Conservation (phyloP, 2,888 invertebrate species). For the Aleiodes leptofemur region DNA sequence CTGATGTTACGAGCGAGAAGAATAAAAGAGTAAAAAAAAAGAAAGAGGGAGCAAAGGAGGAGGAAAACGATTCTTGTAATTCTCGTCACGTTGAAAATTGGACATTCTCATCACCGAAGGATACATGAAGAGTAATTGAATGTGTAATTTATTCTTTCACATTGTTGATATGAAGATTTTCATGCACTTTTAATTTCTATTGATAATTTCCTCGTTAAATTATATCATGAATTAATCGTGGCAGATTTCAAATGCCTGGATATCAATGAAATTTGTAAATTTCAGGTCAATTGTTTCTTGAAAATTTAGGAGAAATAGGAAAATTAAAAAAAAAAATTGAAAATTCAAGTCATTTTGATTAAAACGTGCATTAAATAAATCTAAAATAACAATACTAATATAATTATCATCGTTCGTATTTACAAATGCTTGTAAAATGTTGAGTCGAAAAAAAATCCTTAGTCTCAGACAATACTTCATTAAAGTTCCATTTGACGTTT, state of each 20-base stretch:
- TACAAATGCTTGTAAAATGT: constrained; percentile 37
- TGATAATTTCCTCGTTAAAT: background rate
- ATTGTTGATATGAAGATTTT: background rate
- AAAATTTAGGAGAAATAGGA: too few relatives aligned
- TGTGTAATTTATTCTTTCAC: constrained; percentile 22
- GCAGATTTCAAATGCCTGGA: too few relatives aligned
- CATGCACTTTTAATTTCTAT: background rate
- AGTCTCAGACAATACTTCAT: constrained; percentile 64
- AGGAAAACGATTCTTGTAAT: constrained; percentile 20
- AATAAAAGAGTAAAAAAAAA: background rate
- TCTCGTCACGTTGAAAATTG: constrained; percentile 29
- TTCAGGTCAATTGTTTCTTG: too few relatives aligned
- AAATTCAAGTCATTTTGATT: too few relatives aligned
- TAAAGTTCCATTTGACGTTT: constrained; percentile 62
- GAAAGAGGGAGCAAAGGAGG: background rate
- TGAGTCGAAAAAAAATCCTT: constrained; percentile 47
- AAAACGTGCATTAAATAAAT: too few relatives aligned
- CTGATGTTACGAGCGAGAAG: constrained; percentile 27
- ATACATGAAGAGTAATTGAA: constrained; percentile 31
- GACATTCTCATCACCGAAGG: constrained; percentile 19
- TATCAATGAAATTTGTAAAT: too few relatives aligned
- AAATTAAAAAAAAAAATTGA: too few relatives aligned
- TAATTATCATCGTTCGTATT: background rate
- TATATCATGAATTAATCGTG: too few relatives aligned
- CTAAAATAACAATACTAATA: too few relatives aligned